Evolutionary conservation across 2,113 vertebrate genomes (phyloP).

Genomic region (Mormyrus iriodes): DNA sequence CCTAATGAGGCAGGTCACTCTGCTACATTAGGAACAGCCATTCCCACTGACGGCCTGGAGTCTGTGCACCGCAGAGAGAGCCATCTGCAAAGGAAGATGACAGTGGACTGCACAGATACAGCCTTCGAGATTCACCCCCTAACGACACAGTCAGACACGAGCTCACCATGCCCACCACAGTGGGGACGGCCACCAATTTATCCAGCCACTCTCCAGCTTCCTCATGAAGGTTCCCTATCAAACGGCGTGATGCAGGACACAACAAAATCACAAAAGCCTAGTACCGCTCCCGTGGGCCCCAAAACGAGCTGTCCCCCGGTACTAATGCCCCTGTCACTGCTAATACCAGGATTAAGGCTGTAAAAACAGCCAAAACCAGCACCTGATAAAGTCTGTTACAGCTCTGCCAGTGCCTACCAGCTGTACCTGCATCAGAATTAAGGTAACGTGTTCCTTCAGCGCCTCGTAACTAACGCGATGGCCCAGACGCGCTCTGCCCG

Average conservation of each 20-base stretch:
- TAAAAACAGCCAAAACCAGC: background rate
- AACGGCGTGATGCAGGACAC: background rate
- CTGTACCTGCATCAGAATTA: background rate
- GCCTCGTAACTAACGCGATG: background rate
- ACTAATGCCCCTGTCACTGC: background rate
- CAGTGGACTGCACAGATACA: background rate
- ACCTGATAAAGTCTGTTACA: background rate
- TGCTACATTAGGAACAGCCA: background rate
- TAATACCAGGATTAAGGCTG: background rate
- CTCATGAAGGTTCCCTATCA: background rate
- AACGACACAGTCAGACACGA: background rate
- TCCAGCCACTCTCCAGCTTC: background rate
- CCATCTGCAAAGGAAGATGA: background rate
- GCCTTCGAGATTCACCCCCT: background rate
- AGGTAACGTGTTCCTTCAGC: background rate
- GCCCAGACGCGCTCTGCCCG: background rate
- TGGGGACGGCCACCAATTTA: background rate
- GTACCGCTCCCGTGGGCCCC: background rate
- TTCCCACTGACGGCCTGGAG: background rate
- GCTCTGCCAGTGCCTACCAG: background rate
- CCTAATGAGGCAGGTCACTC: background rate
- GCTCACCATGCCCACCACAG: background rate
- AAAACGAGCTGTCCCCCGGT: background rate
- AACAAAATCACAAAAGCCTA: background rate
- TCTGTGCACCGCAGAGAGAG: background rate